Conservation (phyloP, 2,797 vertebrate genomes). For the Picus viridis region DNA sequence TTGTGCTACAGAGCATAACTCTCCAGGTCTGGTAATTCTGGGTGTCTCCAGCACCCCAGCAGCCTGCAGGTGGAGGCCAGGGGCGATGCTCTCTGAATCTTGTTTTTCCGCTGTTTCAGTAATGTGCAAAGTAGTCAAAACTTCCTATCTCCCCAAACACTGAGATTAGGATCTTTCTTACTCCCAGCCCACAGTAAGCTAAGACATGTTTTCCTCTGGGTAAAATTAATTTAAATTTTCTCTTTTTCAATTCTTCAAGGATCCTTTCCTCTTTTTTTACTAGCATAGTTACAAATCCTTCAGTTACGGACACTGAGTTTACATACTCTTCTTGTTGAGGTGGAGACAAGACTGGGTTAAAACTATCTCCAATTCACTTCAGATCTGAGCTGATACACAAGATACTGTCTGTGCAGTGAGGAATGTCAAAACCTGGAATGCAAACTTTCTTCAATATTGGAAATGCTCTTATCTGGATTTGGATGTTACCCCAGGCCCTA, state of each 20-base stretch:
- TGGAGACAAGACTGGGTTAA: not conserved
- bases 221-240: not conserved
- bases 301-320: not conserved
- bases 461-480: constrained; percentile 36
- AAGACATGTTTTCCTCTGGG: not conserved
- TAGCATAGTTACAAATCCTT: not conserved
- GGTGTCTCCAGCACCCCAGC: not conserved
- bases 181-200: not conserved
- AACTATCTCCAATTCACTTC: not conserved
- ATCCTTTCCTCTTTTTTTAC: not conserved
- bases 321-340: not conserved
- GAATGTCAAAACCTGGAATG: constrained; percentile 37
- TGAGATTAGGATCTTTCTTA: not conserved
- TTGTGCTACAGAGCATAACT: not conserved
- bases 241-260: not conserved
- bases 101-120: not conserved
- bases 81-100: not conserved
- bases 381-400: not conserved
- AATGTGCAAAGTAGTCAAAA: not conserved
- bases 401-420: not conserved
- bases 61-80: not conserved
- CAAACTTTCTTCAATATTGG: constrained; percentile 15
- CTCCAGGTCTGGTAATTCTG: not conserved
- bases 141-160: not conserved
- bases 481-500: not conserved